Conservation (phyloP, 2,888 invertebrate species). For the Habrosyne pyritoides region DNA sequence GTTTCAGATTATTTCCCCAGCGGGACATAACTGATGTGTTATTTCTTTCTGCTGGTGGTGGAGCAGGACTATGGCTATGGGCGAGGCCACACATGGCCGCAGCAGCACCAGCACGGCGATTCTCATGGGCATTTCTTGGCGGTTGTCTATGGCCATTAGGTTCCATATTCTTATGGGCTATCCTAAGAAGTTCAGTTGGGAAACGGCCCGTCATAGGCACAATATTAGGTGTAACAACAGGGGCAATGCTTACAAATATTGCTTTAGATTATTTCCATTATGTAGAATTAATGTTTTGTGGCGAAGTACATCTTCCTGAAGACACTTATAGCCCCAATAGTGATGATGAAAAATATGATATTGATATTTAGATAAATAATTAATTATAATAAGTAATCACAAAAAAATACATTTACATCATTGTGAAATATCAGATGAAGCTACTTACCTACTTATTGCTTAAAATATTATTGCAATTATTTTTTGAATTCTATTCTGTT, state of each 20-base stretch:
- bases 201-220: conserved; percentile 87
- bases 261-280: conserved; percentile 86
- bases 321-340: conserved; percentile 75
- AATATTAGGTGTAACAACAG: conserved; percentile 87
- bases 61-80: conserved; percentile 92
- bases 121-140: conserved; percentile 89
- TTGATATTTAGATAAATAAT: conserved; percentile 65
- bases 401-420: conserved; percentile 24
- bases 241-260: conserved; percentile 85
- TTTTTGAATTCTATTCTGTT: not conserved
- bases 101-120: conserved; percentile 84
- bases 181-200: conserved; percentile 90
- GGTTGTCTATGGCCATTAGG: conserved; percentile 94
- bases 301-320: conserved; percentile 76
- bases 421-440: not conserved
- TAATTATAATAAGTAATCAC: conserved; percentile 12
- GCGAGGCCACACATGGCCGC: conserved; percentile 89
- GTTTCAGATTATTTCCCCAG: conserved; percentile 86
- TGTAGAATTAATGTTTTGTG: conserved; percentile 84
- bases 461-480: not conserved
- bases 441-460: not conserved
- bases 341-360: conserved; percentile 82
- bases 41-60: conserved; percentile 90
- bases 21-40: conserved; percentile 92
- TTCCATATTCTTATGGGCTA: conserved; percentile 94